A percentile compares a stretch with the other conserved stretches of the same genome.
phyloP scores from a whole-genome alignment of 2,888 invertebrate species.

The Drosophila algonquin region DNA sequence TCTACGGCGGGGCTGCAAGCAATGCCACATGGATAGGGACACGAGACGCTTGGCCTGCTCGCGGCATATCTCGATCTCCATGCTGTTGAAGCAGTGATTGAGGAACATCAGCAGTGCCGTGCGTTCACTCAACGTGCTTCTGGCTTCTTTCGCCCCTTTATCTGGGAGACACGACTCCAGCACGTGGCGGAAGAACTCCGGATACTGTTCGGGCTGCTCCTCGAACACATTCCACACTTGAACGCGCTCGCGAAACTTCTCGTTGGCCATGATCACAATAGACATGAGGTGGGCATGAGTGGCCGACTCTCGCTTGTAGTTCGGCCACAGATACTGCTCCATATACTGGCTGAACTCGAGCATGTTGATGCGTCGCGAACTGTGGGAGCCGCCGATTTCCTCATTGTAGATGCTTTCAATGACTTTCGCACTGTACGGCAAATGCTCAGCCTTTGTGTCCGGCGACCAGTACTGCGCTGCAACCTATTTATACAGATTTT shows the following conservation, averaged over 20 bases:
- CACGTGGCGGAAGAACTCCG: conserved; percentile 92
- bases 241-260: conserved; percentile 98
- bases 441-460: conserved; percentile 89
- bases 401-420: conserved; percentile 94
- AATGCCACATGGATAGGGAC: conserved; percentile 96
- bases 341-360: conserved; percentile 98
- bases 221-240: conserved; percentile 98
- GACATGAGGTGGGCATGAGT: conserved; percentile 96
- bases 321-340: conserved; percentile 98
- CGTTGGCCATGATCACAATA: conserved; percentile 99
- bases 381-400: conserved; percentile 93
- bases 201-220: conserved; percentile 90
- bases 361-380: conserved; percentile 96
- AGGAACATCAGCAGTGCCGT: conserved; percentile 95
- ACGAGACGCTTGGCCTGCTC: conserved; percentile 96
- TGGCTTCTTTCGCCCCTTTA: conserved; percentile 25
- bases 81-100: conserved; percentile 98
- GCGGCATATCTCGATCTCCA: conserved; percentile 97
- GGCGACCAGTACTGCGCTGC: conserved; percentile 97
- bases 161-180: conserved; percentile 88
- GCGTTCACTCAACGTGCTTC: conserved; percentile 87
- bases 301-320: conserved; percentile 91
- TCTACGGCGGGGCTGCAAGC: conserved; percentile 93
- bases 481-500: conserved; percentile 85
- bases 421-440: conserved; percentile 90